Percentiles rank a stretch among this genome's conserved stretches.
phyloP scores from a whole-genome alignment of 1,140 invertebrate species.

The Chironomus tepperi region DNA sequence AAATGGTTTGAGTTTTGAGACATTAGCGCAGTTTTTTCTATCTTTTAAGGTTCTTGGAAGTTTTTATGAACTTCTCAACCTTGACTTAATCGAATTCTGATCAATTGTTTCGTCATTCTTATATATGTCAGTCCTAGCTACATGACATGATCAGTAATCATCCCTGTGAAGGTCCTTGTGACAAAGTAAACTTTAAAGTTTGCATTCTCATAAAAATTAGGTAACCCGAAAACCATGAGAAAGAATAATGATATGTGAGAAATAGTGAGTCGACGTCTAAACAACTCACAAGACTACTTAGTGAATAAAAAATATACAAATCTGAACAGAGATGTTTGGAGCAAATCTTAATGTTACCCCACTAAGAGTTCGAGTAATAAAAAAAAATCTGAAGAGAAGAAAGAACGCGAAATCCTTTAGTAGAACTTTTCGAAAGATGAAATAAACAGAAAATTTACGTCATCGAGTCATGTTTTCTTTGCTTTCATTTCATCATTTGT shows the following conservation, averaged over 20 bases:
- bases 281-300: not conserved
- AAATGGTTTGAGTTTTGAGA: too few relatives aligned
- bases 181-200: too few relatives aligned
- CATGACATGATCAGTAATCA: too few relatives aligned
- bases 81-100: too few relatives aligned
- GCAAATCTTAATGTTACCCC: not conserved
- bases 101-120: too few relatives aligned
- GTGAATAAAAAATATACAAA: not conserved
- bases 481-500: not conserved
- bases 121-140: too few relatives aligned
- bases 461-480: not conserved
- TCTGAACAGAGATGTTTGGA: not conserved
- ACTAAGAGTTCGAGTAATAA: not conserved
- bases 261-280: not conserved
- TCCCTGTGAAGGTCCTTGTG: too few relatives aligned
- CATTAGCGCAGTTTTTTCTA: too few relatives aligned
- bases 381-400: not conserved
- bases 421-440: not conserved
- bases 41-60: too few relatives aligned
- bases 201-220: too few relatives aligned
- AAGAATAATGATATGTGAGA: slow-evolving; percentile 9
- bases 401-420: not conserved
- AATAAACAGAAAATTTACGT: slow-evolving; percentile 1
- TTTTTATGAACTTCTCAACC: too few relatives aligned
- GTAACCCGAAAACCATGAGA: not conserved